Evolutionary conservation across 2,113 vertebrate species (phyloP).

Genomic region (Thamnophis sirtalis): DNA sequence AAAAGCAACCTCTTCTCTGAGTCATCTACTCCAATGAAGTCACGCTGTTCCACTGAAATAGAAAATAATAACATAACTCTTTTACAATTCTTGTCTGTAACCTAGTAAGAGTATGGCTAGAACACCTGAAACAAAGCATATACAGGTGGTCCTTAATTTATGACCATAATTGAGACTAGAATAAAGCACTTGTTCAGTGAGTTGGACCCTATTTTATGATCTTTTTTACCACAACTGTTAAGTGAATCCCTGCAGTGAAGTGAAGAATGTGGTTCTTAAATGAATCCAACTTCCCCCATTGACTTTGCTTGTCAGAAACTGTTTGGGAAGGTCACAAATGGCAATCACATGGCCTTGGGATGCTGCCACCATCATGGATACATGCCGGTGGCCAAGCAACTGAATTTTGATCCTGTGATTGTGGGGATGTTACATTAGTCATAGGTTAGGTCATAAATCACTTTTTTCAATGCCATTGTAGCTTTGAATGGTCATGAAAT

Average conservation of each 20-base stretch:
- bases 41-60: conserved; percentile 89
- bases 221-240: background rate
- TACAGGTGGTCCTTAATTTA: background rate
- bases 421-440: background rate
- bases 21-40: conserved; percentile 94
- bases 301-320: background rate
- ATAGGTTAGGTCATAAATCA: background rate
- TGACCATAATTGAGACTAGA: background rate
- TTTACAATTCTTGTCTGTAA: conserved; percentile 35
- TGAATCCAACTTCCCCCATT: background rate
- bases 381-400: background rate
- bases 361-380: background rate
- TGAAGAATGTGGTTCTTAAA: background rate
- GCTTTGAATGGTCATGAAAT: background rate
- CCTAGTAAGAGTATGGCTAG: conserved; percentile 24
- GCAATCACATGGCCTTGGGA: background rate
- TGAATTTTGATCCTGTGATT: background rate
- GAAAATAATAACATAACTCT: conserved; percentile 58
- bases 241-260: background rate
- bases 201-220: background rate
- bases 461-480: background rate
- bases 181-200: background rate
- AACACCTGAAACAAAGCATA: background rate
- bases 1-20: conserved; percentile 91
- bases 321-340: background rate